Percentiles rank a stretch among this genome's conserved stretches.
Conservation (phyloP, 2,113 vertebrate species). For the Scomber scombrus region DNA sequence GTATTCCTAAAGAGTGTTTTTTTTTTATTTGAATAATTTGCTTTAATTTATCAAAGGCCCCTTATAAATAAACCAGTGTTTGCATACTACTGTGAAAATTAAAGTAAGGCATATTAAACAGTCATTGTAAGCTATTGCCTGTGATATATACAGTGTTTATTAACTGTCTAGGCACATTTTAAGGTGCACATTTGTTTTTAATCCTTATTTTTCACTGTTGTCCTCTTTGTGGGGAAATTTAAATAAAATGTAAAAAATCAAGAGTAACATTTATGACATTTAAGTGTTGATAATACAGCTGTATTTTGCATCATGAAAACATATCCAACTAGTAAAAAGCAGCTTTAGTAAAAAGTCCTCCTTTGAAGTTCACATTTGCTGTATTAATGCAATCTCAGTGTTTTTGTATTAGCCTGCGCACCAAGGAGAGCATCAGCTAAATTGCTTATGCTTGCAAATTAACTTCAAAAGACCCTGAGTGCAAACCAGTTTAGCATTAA, state of each 20-base stretch:
- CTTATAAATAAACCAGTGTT: constrained; percentile 19
- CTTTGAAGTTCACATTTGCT: background rate
- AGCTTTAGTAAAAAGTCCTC: background rate
- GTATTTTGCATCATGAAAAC: background rate
- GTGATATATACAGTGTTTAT: background rate
- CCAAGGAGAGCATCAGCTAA: background rate
- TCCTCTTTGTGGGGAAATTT: background rate
- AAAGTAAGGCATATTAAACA: constrained; percentile 12
- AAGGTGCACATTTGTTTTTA: background rate
- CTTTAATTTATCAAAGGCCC: constrained; percentile 10
- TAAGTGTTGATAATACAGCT: background rate
- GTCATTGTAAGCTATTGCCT: constrained; percentile 20
- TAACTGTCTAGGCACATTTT: background rate
- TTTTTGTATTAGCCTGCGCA: background rate
- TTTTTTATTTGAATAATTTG: background rate
- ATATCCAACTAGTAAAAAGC: background rate
- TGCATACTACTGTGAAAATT: background rate
- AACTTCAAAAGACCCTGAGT: background rate
- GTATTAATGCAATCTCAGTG: background rate
- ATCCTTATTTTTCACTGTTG: background rate
- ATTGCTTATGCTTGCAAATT: background rate
- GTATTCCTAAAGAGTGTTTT: constrained; percentile 19
- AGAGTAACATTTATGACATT: background rate
- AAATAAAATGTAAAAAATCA: too few relatives aligned
- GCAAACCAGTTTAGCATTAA: background rate